Conservation (phyloP, 2,888 invertebrate species). For the Hesperia comma region DNA sequence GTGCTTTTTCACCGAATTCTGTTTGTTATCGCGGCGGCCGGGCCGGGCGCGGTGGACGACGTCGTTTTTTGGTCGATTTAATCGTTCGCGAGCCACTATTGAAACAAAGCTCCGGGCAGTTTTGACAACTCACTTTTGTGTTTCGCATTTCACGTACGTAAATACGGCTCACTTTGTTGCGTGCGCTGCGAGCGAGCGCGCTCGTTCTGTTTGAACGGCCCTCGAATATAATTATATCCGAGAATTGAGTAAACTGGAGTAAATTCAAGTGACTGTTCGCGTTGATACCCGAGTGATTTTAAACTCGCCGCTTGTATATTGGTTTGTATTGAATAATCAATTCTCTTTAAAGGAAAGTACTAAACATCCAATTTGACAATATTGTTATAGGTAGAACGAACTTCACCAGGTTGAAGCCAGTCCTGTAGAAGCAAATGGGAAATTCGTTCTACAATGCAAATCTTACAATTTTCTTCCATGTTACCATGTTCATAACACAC, state of each 20-base stretch:
- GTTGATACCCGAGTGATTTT: not conserved
- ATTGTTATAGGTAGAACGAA: too few species aligned
- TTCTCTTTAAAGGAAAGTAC: too few species aligned
- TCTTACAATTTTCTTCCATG: too few species aligned
- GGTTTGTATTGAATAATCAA: too few species aligned
- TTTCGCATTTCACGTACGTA: conserved; percentile 45
- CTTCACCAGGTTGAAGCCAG: too few species aligned
- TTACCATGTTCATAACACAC: too few species aligned
- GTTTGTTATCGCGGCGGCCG: conserved; percentile 68
- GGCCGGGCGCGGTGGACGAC: conserved; percentile 45
- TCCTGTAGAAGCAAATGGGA: too few species aligned
- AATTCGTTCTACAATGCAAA: too few species aligned
- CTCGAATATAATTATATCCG: not conserved
- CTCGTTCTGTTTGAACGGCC: not conserved
- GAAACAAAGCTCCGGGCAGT: conserved; percentile 50
- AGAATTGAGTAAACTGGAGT: not conserved
- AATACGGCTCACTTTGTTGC: conserved; percentile 38
- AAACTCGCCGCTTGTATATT: too few species aligned
- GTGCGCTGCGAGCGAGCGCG: not conserved
- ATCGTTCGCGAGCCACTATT: conserved; percentile 53
- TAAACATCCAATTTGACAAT: too few species aligned
- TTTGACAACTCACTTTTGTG: conserved; percentile 50
- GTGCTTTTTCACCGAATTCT: conserved; percentile 72
- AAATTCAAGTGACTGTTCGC: not conserved
- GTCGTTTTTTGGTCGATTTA: conserved; percentile 62